These are phyloP conservation scores for Hypothenemus hampei DNA, from an alignment of 1,140 invertebrate genomes.

Conservation along the genomic window DNA sequence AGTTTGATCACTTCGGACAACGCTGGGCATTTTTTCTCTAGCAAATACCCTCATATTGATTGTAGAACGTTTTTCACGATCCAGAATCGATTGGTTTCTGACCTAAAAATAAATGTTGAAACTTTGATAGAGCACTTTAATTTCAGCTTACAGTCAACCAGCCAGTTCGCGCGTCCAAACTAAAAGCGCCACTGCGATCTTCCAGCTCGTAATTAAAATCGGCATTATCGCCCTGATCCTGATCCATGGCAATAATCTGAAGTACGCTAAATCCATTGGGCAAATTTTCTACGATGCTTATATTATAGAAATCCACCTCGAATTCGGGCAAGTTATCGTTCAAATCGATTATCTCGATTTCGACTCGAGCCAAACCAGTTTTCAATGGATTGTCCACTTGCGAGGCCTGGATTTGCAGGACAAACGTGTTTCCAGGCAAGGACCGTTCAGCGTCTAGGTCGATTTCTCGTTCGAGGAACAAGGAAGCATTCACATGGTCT, in stretches of 20 bases:
- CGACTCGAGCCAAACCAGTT: slow-evolving; percentile 64
- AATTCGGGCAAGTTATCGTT: slow-evolving; percentile 83
- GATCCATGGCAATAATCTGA: slow-evolving; percentile 73
- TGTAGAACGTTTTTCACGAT: slow-evolving; percentile 67
- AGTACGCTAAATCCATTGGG: slow-evolving; percentile 81
- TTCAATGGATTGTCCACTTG: slow-evolving; percentile 73
- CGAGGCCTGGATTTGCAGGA: slow-evolving; percentile 70
- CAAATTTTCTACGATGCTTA: slow-evolving; percentile 86
- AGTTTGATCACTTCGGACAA: slow-evolving; percentile 50
- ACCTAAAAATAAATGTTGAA: slow-evolving; percentile 29
- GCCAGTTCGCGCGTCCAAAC: slow-evolving; percentile 69
- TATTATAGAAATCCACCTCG: slow-evolving; percentile 83
- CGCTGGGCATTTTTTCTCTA: slow-evolving; percentile 64
- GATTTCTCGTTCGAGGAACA: slow-evolving; percentile 72
- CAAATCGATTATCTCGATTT: slow-evolving; percentile 73
- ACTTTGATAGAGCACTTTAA: not conserved
- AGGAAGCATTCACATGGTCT: slow-evolving; percentile 64
- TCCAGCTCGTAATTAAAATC: slow-evolving; percentile 75
- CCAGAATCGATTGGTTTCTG: slow-evolving; percentile 61
- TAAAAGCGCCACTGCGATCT: slow-evolving; percentile 70
- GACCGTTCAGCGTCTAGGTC: slow-evolving; percentile 67
- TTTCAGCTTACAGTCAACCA: slow-evolving; percentile 72
- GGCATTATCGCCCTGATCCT: slow-evolving; percentile 77
- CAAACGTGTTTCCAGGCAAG: slow-evolving; percentile 67
- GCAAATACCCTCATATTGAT: slow-evolving; percentile 70